Conservation (phyloP, 2,113 vertebrate species). For the Emydocephalus ijimae region DNA sequence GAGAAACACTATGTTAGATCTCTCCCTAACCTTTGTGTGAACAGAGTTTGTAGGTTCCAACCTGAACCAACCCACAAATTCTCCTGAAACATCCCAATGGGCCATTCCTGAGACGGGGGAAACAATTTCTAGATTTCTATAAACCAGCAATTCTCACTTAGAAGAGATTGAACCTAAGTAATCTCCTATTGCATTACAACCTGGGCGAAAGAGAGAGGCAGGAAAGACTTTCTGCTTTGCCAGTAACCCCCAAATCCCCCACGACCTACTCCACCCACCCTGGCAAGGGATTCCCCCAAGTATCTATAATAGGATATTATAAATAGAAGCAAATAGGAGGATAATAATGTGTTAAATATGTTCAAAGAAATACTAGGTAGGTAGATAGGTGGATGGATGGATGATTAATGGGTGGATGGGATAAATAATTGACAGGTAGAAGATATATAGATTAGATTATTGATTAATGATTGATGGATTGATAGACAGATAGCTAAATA, state of each 20-base stretch:
- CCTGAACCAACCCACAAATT: not conserved
- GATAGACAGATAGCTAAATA: no score
- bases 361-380: not conserved
- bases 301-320: not conserved
- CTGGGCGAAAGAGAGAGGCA: not conserved
- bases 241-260: not conserved
- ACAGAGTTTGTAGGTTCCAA: not conserved
- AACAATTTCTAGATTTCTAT: not conserved
- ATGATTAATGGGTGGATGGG: no score
- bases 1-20: not conserved
- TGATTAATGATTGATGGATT: no score
- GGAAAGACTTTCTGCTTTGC: not conserved
- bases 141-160: not conserved
- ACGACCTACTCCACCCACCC: no score
- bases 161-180: not conserved
- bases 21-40: not conserved
- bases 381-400: no score
- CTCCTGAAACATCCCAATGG: not conserved
- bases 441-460: no score
- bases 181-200: not conserved
- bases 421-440: no score
- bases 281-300: not conserved
- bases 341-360: not conserved
- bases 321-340: not conserved
- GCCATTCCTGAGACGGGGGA: not conserved